These are phyloP conservation scores for Leptinotarsa defecta DNA, from an alignment of 1,140 invertebrate genomes.

Conservation along the genomic window DNA sequence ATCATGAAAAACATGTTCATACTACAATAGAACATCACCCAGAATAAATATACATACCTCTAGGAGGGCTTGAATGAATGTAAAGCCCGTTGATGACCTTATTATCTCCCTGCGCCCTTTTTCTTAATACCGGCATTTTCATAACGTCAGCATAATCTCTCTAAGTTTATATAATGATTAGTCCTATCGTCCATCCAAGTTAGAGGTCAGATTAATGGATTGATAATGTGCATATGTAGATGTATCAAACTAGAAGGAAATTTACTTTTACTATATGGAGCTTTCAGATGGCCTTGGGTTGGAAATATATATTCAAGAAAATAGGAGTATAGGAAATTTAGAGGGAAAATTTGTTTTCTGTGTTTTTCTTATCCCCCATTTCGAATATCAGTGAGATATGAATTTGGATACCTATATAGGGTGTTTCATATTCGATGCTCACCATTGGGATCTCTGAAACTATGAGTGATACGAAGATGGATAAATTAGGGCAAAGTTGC, in stretches of 20 bases:
- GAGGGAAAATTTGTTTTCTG: too few species aligned
- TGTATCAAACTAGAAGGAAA: background rate
- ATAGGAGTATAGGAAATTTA: too few species aligned
- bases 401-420: too few species aligned
- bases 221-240: slow-evolving; percentile 2
- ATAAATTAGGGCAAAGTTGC: too few species aligned
- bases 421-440: too few species aligned
- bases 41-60: slow-evolving; percentile 56
- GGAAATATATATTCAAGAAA: too few species aligned
- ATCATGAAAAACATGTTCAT: too few species aligned
- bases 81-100: slow-evolving; percentile 59
- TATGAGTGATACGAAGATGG: too few species aligned
- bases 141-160: slow-evolving; percentile 8
- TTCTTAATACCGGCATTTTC: slow-evolving; percentile 37
- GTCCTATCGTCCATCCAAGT: background rate
- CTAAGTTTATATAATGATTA: slow-evolving; percentile 10
- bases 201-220: background rate
- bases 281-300: too few species aligned
- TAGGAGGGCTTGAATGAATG: slow-evolving; percentile 63
- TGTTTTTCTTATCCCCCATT: too few species aligned
- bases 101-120: slow-evolving; percentile 29
- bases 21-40: background rate
- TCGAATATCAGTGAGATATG: too few species aligned
- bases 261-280: background rate
- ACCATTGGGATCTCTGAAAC: too few species aligned